Evolutionary conservation across 2,797 vertebrate species (phyloP).

Genomic region (Peromyscus eremicus): DNA sequence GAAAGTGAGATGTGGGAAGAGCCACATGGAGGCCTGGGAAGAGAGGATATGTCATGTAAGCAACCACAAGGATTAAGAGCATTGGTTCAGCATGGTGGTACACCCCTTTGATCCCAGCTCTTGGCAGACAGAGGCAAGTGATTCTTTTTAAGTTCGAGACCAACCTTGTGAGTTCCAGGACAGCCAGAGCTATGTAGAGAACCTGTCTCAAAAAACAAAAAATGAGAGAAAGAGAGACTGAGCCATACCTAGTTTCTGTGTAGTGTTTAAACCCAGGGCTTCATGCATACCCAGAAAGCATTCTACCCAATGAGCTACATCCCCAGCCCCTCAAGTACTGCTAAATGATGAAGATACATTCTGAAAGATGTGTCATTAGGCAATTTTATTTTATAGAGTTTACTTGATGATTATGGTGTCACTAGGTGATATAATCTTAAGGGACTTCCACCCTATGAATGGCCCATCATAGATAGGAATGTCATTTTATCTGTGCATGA

Average conservation of each 20-base stretch:
- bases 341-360: background rate
- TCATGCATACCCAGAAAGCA: background rate
- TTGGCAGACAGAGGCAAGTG: background rate
- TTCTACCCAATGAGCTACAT: background rate
- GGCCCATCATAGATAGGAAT: background rate
- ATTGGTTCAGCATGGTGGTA: background rate
- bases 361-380: background rate
- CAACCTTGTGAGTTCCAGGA: background rate
- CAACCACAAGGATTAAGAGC: background rate
- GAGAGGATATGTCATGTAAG: background rate
- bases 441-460: background rate
- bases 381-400: background rate
- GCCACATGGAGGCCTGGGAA: slow-evolving; percentile 21
- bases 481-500: background rate
- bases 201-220: background rate
- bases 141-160: background rate
- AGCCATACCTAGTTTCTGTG: background rate
- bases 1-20: slow-evolving; percentile 48
- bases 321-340: too few relatives aligned
- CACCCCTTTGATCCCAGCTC: background rate
- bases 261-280: background rate
- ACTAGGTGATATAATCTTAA: background rate
- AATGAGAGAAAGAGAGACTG: background rate
- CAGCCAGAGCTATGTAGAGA: background rate
- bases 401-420: background rate